Conservation (phyloP, 1,140 invertebrate genomes). For the Heterodera schachtii region DNA sequence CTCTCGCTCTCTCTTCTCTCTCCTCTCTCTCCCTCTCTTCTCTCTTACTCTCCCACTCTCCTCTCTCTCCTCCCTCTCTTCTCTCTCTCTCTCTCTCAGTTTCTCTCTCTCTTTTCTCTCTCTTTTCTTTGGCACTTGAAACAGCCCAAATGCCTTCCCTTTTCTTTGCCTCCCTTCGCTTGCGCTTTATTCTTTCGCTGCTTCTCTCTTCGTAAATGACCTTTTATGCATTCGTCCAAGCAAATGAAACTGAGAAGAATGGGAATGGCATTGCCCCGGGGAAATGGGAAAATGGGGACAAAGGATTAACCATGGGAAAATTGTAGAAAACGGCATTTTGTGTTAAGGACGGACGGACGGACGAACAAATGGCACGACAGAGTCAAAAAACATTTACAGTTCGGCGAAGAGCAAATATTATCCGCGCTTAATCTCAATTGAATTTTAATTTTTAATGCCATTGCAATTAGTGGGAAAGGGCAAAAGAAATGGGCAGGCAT, state of each 20-base stretch:
- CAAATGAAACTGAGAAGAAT: neutral
- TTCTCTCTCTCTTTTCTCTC: neutral
- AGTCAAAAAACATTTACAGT: neutral
- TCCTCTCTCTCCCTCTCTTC: too few relatives aligned
- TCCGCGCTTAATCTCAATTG: slow-evolving; percentile 2
- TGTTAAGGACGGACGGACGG: neutral
- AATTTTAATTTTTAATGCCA: neutral
- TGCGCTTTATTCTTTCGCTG: too few relatives aligned
- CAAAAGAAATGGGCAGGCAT: neutral
- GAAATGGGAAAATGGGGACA: neutral
- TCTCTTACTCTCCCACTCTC: too few relatives aligned
- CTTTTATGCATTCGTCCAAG: neutral
- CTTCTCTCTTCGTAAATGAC: neutral
- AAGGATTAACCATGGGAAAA: neutral
- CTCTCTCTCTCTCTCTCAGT: too few relatives aligned
- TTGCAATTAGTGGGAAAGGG: neutral
- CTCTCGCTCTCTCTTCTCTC: neutral
- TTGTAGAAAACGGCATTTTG: neutral
- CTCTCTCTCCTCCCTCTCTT: too few relatives aligned
- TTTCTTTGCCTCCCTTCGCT: too few relatives aligned
- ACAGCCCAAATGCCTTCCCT: neutral
- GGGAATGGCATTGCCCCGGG: neutral
- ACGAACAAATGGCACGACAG: neutral
- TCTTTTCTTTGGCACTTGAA: neutral
- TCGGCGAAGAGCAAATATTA: neutral